These are phyloP conservation scores for Drosophila lutescens DNA, from an alignment of 2,888 invertebrate species.

Conservation along the genomic window DNA sequence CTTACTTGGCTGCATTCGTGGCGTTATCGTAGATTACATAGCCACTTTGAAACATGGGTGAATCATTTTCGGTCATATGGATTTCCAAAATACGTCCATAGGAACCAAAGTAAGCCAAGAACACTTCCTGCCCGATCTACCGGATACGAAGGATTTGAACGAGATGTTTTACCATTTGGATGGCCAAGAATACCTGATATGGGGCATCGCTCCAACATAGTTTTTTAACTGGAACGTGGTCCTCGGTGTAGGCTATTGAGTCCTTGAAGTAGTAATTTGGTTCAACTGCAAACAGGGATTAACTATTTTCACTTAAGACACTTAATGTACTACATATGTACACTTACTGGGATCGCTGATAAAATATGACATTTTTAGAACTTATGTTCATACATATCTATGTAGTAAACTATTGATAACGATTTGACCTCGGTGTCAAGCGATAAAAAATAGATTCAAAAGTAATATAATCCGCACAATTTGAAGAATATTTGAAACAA, in stretches of 20 bases:
- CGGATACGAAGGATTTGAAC: neutral
- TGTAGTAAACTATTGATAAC: neutral
- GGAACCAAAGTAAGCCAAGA: constrained; percentile 28
- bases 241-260: constrained; percentile 58
- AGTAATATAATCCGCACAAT: too few relatives aligned
- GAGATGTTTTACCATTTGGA: neutral
- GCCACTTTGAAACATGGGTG: constrained; percentile 16
- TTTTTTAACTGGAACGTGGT: constrained; percentile 50
- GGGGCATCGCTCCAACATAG: constrained; percentile 44
- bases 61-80: neutral
- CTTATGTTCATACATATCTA: too few relatives aligned
- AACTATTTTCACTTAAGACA: neutral
- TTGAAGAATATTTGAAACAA: too few relatives aligned
- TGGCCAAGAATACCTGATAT: constrained; percentile 23
- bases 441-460: too few relatives aligned
- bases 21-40: constrained; percentile 37
- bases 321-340: too few relatives aligned
- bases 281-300: neutral
- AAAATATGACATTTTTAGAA: neutral
- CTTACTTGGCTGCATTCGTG: constrained; percentile 53
- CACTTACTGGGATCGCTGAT: neutral
- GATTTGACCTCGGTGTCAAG: too few relatives aligned
- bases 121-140: constrained; percentile 24
- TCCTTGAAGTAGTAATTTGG: constrained; percentile 36
- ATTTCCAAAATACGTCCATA: constrained; percentile 43